A percentile compares a stretch with the other conserved stretches of the same genome.
phyloP scores from a whole-genome alignment of 2,113 vertebrate genomes.

The Ptilonorhynchus violaceus region DNA sequence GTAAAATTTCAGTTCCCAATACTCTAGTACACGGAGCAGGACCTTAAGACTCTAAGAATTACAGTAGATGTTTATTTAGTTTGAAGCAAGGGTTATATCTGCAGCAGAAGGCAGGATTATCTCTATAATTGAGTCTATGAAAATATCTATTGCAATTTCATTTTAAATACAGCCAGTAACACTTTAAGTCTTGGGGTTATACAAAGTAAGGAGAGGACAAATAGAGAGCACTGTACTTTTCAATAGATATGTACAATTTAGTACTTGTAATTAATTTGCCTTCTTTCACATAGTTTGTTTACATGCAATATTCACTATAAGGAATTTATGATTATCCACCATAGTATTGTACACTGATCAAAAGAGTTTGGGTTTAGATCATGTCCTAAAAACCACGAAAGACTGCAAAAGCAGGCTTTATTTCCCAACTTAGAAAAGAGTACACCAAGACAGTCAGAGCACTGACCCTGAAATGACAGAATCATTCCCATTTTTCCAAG shows the following conservation, averaged over 20 bases:
- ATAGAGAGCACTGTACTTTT: neutral
- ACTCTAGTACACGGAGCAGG: neutral
- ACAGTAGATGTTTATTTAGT: neutral
- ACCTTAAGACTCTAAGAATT: neutral
- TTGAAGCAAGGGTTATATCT: neutral
- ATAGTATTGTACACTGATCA: neutral
- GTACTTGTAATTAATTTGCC: neutral
- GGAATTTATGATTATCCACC: neutral
- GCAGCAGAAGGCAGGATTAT: neutral
- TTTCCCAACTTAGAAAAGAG: neutral
- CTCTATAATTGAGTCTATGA: neutral
- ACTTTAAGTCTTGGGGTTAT: neutral
- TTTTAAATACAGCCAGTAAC: neutral
- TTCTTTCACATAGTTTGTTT: neutral
- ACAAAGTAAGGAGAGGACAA: neutral
- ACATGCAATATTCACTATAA: neutral
- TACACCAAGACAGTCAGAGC: neutral
- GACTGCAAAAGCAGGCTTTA: neutral
- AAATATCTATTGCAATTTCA: neutral
- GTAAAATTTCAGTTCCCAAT: neutral
- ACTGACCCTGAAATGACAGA: neutral
- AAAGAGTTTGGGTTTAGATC: neutral
- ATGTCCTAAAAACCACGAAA: neutral
- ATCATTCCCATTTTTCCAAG: neutral
- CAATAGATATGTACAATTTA: neutral